These are phyloP conservation scores for Plagodis dolabraria DNA, from an alignment of 2,888 invertebrate genomes.

Conservation along the genomic window DNA sequence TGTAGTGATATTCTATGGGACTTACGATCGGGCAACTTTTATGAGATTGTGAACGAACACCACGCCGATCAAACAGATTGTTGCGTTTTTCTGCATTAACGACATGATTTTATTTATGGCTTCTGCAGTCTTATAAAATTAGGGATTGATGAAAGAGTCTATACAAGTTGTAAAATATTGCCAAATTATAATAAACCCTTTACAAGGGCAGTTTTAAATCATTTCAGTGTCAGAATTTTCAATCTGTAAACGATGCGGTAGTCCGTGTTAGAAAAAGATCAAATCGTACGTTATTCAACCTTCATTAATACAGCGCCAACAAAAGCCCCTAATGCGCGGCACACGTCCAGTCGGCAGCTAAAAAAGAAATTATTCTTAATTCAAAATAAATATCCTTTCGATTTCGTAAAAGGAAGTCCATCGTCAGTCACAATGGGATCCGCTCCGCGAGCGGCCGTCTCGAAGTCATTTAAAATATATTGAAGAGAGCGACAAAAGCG, in stretches of 20 bases:
- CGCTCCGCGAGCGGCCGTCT: conserved; percentile 65
- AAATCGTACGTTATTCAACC: conserved; percentile 52
- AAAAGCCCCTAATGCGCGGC: conserved; percentile 80
- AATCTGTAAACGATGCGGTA: conserved; percentile 53
- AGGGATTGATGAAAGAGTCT: background rate
- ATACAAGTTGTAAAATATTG: background rate
- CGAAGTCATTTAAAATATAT: conserved; percentile 82
- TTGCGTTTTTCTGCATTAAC: background rate
- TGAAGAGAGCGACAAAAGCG: conserved; percentile 71
- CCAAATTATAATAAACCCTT: background rate
- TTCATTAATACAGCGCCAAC: conserved; percentile 76
- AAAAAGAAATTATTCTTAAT: conserved; percentile 81
- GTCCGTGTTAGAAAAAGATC: conserved; percentile 49
- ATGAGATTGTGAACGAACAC: background rate
- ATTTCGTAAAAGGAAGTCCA: conserved; percentile 65
- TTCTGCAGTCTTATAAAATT: background rate
- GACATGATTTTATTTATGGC: background rate
- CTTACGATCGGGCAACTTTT: too few species aligned
- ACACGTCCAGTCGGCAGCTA: conserved; percentile 79
- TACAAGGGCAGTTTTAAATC: background rate
- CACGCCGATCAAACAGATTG: background rate
- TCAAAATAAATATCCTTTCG: conserved; percentile 46
- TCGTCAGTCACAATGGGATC: conserved; percentile 73
- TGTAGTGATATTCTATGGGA: too few species aligned
- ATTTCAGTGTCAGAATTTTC: background rate